Evolutionary conservation across 2,888 invertebrate species (phyloP), one percentile per base, ranked within the genome.

Genomic region (Leucoptera coffeella): DNA sequence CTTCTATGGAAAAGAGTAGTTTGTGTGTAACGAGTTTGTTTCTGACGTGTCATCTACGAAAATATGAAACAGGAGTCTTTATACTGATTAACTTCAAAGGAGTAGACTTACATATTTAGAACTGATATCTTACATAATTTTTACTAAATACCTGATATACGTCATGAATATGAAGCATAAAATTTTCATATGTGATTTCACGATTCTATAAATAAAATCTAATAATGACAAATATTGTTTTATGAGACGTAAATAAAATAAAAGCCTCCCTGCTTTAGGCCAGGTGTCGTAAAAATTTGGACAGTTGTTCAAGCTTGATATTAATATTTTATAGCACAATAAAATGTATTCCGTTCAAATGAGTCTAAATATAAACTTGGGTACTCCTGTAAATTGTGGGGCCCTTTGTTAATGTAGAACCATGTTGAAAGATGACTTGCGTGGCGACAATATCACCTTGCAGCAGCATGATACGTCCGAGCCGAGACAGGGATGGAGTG

Each of bases 321-420:
- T n/a, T 14, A 7, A 4, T 14, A 23, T 12, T 7, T 13, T n/a
- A n/a, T n/a, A n/a, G n/a, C n/a, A 23, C 23, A 14, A 14, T 14
- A 23, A 23, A 14, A 23, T 13, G 14, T 23, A 14, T 12, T 14
- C 13, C 8, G 22, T 21, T 14, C 24, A 25, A 25, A 25, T 29
- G 21, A 29, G 15, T 22, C 9, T 19, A 45, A 48, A 53, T n/a
- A n/a, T n/a, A n/a, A n/a, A n/a, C n/a, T n/a, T n/a, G n/a, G 43
- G 47, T 45, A 45, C 42, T 34, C 32, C 30, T 35, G 49, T 50
- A 53, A 50, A 50, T 14, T 45, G 44, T 41, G 42, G 41, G 34
- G 42, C n/a, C n/a, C n/a, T n/a, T n/a, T n/a, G 44, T 52, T 49
- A 53, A 50, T 59, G 55, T 51, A 56, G 58, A 59, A 59, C 55